Percentiles rank a stretch among this genome's conserved stretches.
Evolutionary conservation across 2,888 invertebrate genomes (phyloP).

Genomic region (Eupithecia exiguata): DNA sequence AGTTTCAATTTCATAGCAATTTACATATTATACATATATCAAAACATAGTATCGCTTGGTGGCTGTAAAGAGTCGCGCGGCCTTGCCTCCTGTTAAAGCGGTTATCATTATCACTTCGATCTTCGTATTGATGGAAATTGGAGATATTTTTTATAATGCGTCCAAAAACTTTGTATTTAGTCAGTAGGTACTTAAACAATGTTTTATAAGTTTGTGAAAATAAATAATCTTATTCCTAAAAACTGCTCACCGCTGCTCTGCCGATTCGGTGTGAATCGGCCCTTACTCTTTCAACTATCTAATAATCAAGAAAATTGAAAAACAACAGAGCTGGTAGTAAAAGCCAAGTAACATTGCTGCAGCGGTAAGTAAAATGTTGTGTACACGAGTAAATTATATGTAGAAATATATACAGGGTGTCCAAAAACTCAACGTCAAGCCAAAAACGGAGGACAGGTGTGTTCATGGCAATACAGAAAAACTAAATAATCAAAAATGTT

Average conservation of each 20-base stretch:
- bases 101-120: not conserved
- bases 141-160: too few relatives aligned
- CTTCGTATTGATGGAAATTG: not conserved
- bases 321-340: not conserved
- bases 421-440: too few relatives aligned
- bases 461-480: too few relatives aligned
- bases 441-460: too few relatives aligned
- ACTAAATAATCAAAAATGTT: too few relatives aligned
- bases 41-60: not conserved
- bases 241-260: not conserved
- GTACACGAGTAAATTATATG: not conserved
- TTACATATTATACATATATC: not conserved
- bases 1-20: not conserved
- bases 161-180: too few relatives aligned
- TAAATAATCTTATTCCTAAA: too few relatives aligned
- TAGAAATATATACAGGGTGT: not conserved
- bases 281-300: not conserved
- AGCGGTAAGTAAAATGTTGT: not conserved
- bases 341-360: slow-evolving; percentile 8
- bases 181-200: too few relatives aligned
- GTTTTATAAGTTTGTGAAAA: too few relatives aligned
- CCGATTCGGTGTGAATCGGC: not conserved
- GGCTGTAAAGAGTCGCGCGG: not conserved
- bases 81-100: not conserved
- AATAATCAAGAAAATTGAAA: not conserved